phyloP scores from a whole-genome alignment of 1,140 invertebrate species.

The Diprion similis region DNA sequence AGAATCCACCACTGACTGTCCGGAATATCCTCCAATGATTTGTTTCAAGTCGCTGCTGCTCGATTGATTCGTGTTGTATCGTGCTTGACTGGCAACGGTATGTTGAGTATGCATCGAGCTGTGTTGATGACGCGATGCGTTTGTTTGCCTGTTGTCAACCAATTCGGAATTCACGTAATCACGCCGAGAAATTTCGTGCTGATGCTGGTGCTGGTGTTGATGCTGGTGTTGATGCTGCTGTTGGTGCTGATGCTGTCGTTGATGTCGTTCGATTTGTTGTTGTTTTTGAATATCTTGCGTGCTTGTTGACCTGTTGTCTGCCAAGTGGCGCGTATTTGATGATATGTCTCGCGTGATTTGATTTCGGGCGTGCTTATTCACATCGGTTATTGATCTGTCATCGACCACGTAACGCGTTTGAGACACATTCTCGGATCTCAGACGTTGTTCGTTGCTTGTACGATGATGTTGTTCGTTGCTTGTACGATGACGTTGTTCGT shows the following conservation, averaged over 20 bases:
- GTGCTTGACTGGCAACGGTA: constrained; percentile 37
- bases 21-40: constrained; percentile 27
- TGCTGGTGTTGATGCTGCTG: constrained; percentile 8
- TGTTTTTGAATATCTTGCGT: constrained; percentile 10
- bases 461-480: constrained; percentile 32
- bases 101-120: constrained; percentile 31
- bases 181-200: constrained; percentile 32
- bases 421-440: constrained; percentile 32
- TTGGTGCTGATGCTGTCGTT: constrained; percentile 20
- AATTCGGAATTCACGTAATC: constrained; percentile 50
- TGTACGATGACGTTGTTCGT: constrained; percentile 33
- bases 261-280: not conserved
- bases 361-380: constrained; percentile 23
- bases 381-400: constrained; percentile 27
- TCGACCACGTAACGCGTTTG: constrained; percentile 30
- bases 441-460: constrained; percentile 32
- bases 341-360: constrained; percentile 29
- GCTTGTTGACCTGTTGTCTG: constrained; percentile 19
- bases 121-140: constrained; percentile 24
- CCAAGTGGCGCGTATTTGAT: constrained; percentile 18
- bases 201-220: constrained; percentile 30
- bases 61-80: constrained; percentile 35
- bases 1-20: constrained; percentile 30
- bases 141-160: constrained; percentile 39
- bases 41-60: constrained; percentile 42